Conservation (phyloP, 2,113 vertebrate genomes). For the Sturnus vulgaris region DNA sequence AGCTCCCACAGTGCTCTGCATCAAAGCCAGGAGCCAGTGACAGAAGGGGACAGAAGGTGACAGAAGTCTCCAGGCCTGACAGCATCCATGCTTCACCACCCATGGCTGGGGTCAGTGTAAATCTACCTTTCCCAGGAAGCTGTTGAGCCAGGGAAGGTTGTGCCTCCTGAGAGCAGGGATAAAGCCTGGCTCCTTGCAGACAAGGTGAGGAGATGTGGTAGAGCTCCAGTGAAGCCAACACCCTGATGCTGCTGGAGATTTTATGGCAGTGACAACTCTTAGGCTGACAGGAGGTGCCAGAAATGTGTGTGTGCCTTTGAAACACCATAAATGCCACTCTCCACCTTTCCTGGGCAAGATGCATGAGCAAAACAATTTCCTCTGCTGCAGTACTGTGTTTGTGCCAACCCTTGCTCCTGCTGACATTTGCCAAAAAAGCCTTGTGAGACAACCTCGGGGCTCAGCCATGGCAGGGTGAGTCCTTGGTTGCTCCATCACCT, state of each 20-base stretch:
- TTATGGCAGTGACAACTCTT: neutral
- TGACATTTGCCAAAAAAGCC: neutral
- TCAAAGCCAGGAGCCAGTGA: accelerated
- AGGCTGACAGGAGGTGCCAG: neutral
- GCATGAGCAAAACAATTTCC: neutral
- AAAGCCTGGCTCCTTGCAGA: neutral
- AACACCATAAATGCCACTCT: neutral
- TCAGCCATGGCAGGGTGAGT: neutral
- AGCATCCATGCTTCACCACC: accelerated
- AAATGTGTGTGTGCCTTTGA: neutral
- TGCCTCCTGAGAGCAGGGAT: neutral
- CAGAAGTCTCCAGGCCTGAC: accelerated
- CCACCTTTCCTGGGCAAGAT: neutral
- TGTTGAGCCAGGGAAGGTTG: neutral
- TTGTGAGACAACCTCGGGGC: neutral
- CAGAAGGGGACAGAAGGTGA: neutral
- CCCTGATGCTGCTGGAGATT: accelerated
- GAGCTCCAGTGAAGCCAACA: neutral
- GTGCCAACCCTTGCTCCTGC: neutral
- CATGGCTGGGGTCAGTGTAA: accelerated
- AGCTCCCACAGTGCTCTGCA: neutral
- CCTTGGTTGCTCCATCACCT: accelerated
- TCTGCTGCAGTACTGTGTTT: neutral
- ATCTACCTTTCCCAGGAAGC: neutral
- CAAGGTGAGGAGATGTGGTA: accelerated